Base-by-base conservation (phyloP, 2,888 invertebrate genomes). In the Ellobium chinense region DNA sequence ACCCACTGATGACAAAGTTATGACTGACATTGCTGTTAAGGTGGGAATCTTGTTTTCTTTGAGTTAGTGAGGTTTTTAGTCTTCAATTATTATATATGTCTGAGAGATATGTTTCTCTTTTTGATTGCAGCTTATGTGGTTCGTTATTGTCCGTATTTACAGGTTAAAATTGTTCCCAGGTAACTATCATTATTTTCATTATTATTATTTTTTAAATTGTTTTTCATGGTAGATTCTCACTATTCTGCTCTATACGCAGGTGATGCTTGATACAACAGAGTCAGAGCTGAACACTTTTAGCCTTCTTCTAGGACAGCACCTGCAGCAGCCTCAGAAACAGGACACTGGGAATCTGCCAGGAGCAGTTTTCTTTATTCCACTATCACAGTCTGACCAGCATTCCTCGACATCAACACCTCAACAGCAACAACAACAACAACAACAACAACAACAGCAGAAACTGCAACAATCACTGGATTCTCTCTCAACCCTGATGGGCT, bases 1-100 rank as follows among this genome's bases (percentile, higher is more conserved):
- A n/a, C n/a, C n/a, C n/a, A n/a, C n/a, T n/a, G n/a, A n/a, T n/a
- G 82, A 82, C 1, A 46, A 80, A 66, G 37, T 82, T 36, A 73
- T 82, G 68, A 62, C 68, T 1, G 68, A 24, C 56, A 31, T 80
- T 34, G 39, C 70, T 31, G 73, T 60, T 31, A 76, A 79, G 54
- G 65, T 78, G 12, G n/a, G 65, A 39, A 39, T 60, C 18, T 9
- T 21, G 27, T 69, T 69, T 37, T n/a, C n/a, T n/a, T n/a, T n/a
- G n/a, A n/a, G n/a, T n/a, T n/a, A n/a, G n/a, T n/a, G n/a, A 3
- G 21, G 21, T 34, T 18, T 63, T 63, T n/a, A n/a, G n/a, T n/a
- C n/a, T n/a, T n/a, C n/a, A n/a, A n/a, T n/a, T n/a, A n/a, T n/a
- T n/a, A n/a, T n/a, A n/a, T n/a, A n/a, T n/a, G n/a, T n/a, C n/a